A percentile compares a stretch with the other conserved stretches of the same genome.
Conservation (phyloP, 2,888 invertebrate species). For the Apodemia zela region DNA sequence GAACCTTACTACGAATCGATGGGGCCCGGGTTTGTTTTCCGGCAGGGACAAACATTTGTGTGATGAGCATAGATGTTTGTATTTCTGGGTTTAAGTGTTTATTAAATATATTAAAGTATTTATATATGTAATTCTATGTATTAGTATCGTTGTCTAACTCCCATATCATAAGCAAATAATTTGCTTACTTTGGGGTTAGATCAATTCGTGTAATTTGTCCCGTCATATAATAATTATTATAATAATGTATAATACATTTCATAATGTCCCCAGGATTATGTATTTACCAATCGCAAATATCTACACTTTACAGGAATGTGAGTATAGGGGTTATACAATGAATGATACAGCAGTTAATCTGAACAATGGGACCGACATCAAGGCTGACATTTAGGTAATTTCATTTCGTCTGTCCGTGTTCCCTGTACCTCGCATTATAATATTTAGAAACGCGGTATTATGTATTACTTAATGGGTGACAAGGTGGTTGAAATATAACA, state of each 20-base stretch:
- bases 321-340: neutral
- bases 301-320: neutral
- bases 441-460: neutral
- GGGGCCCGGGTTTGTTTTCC: no score
- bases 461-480: neutral
- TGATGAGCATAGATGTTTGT: no score
- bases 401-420: slow-evolving; percentile 6
- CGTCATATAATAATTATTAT: no score
- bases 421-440: neutral
- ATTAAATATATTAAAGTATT: no score
- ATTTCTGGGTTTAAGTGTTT: no score
- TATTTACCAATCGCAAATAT: neutral
- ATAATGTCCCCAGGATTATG: neutral
- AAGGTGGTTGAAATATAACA: neutral
- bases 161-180: no score
- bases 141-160: no score
- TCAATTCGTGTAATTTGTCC: no score
- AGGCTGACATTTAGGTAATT: slow-evolving; percentile 18
- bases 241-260: neutral
- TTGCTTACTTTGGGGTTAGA: no score
- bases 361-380: slow-evolving; percentile 24
- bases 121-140: no score
- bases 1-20: no score
- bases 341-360: slow-evolving; percentile 23
- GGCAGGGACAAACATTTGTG: no score